phyloP scores from a whole-genome alignment of 2,113 vertebrate genomes.

The Pseudopodoces humilis region DNA sequence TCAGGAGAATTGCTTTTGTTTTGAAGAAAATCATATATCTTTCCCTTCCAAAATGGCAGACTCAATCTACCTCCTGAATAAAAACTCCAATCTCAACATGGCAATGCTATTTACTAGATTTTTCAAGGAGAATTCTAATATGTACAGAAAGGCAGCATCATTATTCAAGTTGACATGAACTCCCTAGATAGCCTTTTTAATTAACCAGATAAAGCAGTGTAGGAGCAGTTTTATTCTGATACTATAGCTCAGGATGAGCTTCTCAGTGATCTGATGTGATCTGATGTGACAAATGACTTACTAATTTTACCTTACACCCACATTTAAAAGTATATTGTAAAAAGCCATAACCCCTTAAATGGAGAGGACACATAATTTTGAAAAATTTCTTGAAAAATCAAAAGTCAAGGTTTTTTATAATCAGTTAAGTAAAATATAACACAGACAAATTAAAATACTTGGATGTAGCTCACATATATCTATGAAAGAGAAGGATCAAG shows the following conservation, averaged over 20 bases:
- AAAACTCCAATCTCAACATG: not conserved
- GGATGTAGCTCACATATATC: not conserved
- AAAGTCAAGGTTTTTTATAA: not conserved
- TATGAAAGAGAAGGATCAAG: not conserved
- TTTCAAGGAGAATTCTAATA: slow-evolving; percentile 62
- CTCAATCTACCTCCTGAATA: not conserved
- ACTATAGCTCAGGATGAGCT: not conserved
- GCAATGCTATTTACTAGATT: slow-evolving; percentile 36
- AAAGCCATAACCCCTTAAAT: not conserved
- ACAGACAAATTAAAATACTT: not conserved
- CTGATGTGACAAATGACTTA: not conserved
- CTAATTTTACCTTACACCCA: not conserved
- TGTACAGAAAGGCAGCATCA: slow-evolving; percentile 50
- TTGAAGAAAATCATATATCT: not conserved
- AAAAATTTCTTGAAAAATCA: not conserved
- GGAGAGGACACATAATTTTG: not conserved
- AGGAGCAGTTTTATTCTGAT: not conserved
- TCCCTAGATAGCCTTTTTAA: slow-evolving; percentile 69
- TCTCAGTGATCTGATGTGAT: not conserved
- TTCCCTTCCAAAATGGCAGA: not conserved
- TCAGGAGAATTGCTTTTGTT: not conserved
- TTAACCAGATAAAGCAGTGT: slow-evolving; percentile 64
- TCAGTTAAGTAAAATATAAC: not conserved
- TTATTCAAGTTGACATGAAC: slow-evolving; percentile 70
- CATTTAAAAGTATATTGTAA: not conserved